These are phyloP conservation scores for Trissonchulus sp. DNA, from an alignment of 2,888 invertebrate species.

Conservation along the genomic window DNA sequence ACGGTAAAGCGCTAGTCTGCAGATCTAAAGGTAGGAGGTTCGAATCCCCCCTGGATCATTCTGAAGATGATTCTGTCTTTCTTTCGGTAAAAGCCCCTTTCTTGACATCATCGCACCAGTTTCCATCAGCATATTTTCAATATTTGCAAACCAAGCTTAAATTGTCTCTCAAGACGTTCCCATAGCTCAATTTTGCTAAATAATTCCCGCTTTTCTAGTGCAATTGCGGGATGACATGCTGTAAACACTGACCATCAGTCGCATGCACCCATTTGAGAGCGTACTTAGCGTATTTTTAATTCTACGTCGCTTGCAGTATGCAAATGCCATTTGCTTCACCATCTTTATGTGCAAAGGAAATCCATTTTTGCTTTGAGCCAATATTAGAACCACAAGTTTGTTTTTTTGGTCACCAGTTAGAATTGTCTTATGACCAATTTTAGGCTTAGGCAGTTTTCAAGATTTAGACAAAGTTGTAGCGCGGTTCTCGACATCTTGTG, in stretches of 20 bases:
- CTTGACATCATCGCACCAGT: not conserved
- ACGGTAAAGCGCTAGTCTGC: too few relatives aligned
- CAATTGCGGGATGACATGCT: constrained; percentile 8
- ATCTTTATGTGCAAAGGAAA: constrained; percentile 1
- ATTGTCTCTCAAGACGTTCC: not conserved
- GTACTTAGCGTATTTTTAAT: not conserved
- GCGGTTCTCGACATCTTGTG: not conserved
- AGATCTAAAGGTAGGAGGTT: too few relatives aligned
- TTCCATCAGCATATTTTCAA: not conserved
- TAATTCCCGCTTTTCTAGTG: not conserved
- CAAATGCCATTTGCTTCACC: not conserved
- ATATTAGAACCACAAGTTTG: too few relatives aligned
- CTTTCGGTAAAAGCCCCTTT: too few relatives aligned
- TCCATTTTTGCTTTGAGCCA: too few relatives aligned
- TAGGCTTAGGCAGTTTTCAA: too few relatives aligned
- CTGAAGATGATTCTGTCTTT: too few relatives aligned
- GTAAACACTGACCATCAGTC: not conserved
- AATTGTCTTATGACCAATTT: not conserved
- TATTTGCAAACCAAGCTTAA: not conserved
- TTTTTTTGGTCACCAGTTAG: not conserved
- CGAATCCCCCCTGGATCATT: too few relatives aligned
- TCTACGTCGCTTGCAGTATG: not conserved
- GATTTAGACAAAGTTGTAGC: not conserved
- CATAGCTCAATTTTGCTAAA: not conserved
- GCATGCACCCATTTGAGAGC: not conserved